phyloP scores from a whole-genome alignment of 2,888 invertebrate genomes.

The Ephialtes manifestator region DNA sequence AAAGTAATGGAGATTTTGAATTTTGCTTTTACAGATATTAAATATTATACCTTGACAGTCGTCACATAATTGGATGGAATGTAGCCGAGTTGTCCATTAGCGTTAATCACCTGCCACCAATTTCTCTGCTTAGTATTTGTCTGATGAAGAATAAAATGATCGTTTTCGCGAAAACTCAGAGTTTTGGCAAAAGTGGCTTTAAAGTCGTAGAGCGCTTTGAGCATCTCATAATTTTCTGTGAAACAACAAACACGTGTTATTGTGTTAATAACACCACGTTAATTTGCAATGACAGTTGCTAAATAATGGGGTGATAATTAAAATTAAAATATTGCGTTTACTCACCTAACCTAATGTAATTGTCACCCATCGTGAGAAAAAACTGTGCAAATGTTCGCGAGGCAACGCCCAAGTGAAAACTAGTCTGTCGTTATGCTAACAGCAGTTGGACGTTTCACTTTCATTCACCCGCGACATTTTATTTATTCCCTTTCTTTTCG shows the following conservation, averaged over 20 bases:
- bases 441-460: conserved; percentile 79
- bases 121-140: conserved; percentile 93
- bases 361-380: conserved; percentile 79
- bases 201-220: conserved; percentile 94
- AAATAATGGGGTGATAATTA: not conserved
- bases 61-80: conserved; percentile 96
- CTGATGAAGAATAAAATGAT: conserved; percentile 93
- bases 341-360: conserved; percentile 83
- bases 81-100: conserved; percentile 93
- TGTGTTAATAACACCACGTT: too few species aligned
- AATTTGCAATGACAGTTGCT: conserved; percentile 1
- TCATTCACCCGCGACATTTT: conserved; percentile 77
- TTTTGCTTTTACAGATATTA: conserved; percentile 33
- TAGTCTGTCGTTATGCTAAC: conserved; percentile 69
- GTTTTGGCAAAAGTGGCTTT: conserved; percentile 94
- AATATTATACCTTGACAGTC: conserved; percentile 89
- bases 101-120: conserved; percentile 96
- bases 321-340: conserved; percentile 54
- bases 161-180: conserved; percentile 92
- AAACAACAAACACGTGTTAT: conserved; percentile 31
- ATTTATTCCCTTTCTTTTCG: conserved; percentile 62
- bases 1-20: not conserved
- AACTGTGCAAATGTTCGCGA: conserved; percentile 17
- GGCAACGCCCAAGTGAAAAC: conserved; percentile 79
- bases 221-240: conserved; percentile 92